Conservation (phyloP, 2,888 invertebrate species). For the Exephanes ischioxanthus region DNA sequence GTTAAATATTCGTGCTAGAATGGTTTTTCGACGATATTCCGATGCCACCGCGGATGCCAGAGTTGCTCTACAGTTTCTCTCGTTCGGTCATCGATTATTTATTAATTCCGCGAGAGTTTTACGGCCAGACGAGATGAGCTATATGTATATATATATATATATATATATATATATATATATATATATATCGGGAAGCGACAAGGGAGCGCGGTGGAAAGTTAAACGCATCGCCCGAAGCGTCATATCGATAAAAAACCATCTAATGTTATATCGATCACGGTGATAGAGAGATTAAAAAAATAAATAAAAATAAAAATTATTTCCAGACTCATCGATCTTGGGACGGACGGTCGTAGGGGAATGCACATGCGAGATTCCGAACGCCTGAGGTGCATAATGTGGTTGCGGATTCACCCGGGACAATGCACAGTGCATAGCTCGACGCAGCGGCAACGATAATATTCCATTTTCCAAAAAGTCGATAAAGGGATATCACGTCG, state of each 20-base stretch:
- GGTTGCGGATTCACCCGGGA: conserved; percentile 1
- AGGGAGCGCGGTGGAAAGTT: not conserved
- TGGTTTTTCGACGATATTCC: conserved; percentile 2
- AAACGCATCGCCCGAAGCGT: conserved; percentile 5
- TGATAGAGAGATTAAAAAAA: conserved; percentile 9
- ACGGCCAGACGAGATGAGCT: not conserved
- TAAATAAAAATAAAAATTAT: conserved; percentile 5
- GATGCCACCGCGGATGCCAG: not conserved
- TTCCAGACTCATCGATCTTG: not conserved
- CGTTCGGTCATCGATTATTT: conserved; percentile 35
- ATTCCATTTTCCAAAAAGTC: conserved; percentile 47
- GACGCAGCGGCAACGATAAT: conserved; percentile 26
- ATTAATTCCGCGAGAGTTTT: conserved; percentile 37
- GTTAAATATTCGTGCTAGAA: not conserved
- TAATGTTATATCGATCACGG: not conserved
- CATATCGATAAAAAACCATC: conserved; percentile 6
- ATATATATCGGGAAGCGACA: conserved; percentile 6
- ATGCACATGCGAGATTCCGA: not conserved
- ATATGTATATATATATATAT: not conserved
- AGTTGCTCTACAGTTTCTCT: conserved; percentile 6
- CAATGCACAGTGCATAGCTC: conserved; percentile 22
- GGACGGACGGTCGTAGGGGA: not conserved
- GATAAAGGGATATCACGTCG: conserved; percentile 45
- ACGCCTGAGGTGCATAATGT: conserved; percentile 12
- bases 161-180: no score